A percentile compares a stretch with the other conserved stretches of the same genome.
Conservation (phyloP, 1,140 invertebrate species). For the Sitobion miscanthi region DNA sequence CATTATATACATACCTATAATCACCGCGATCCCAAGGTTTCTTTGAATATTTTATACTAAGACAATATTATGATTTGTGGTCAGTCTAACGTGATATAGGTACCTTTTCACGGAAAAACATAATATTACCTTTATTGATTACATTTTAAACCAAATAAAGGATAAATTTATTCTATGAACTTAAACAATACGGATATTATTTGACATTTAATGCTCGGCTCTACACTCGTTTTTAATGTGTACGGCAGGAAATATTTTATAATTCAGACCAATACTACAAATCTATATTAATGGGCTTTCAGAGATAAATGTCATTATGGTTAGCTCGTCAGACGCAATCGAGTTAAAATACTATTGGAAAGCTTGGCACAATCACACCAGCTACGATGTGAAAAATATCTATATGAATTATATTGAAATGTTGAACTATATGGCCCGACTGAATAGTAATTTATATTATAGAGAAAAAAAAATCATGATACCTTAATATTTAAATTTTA, state of each 20-base stretch:
- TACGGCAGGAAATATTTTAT: neutral
- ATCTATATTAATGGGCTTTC: neutral
- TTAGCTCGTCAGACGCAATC: neutral
- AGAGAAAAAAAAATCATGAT: neutral
- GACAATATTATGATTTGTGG: neutral
- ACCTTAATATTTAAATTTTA: neutral
- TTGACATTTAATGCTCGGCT: neutral
- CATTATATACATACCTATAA: neutral
- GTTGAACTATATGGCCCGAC: neutral
- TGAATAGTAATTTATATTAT: constrained; percentile 26
- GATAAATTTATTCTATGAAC: neutral
- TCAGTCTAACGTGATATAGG: neutral
- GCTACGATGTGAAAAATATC: neutral
- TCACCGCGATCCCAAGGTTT: neutral
- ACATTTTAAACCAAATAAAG: neutral
- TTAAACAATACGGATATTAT: neutral
- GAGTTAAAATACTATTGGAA: constrained; percentile 52
- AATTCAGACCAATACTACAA: neutral
- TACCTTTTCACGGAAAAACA: neutral
- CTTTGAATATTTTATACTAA: neutral
- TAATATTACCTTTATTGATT: neutral
- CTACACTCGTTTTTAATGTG: neutral
- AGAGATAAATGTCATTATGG: constrained; percentile 22
- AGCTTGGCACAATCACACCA: constrained; percentile 44
- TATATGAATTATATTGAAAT: constrained; percentile 31